Conservation (phyloP, 2,888 invertebrate genomes). For the Campaea margaritaria region DNA sequence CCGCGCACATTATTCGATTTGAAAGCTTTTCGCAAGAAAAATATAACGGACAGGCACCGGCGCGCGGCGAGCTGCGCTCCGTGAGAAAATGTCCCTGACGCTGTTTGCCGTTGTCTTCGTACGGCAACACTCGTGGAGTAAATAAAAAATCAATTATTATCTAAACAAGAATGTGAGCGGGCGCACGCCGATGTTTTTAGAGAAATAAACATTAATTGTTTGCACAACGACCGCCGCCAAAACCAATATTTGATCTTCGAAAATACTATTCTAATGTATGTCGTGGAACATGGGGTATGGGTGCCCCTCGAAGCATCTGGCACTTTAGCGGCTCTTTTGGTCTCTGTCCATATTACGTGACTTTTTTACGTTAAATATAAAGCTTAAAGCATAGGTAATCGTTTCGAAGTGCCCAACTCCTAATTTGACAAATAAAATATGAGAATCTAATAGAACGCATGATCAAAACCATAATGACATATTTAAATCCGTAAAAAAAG, state of each 20-base stretch:
- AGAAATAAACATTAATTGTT: conserved; percentile 83
- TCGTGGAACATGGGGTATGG: conserved; percentile 66
- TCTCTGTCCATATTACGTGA: conserved; percentile 66
- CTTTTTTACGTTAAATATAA: conserved; percentile 47
- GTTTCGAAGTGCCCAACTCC: conserved; percentile 3
- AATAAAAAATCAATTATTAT: conserved; percentile 82
- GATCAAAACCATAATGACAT: background rate
- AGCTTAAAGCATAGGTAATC: conserved; percentile 20
- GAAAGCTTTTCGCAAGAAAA: conserved; percentile 60
- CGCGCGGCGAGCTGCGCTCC: conserved; percentile 44
- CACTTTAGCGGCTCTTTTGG: conserved; percentile 80
- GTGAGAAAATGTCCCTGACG: conserved; percentile 69
- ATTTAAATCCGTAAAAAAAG: background rate
- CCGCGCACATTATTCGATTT: conserved; percentile 42
- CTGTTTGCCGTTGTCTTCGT: conserved; percentile 68
- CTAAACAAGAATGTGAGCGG: conserved; percentile 80
- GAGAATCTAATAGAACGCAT: background rate
- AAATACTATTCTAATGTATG: conserved; percentile 84
- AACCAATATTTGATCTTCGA: conserved; percentile 83
- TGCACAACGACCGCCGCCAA: conserved; percentile 81
- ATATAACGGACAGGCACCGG: conserved; percentile 49
- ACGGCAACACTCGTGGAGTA: conserved; percentile 73
- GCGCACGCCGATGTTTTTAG: conserved; percentile 81
- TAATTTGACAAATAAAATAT: conserved; percentile 1
- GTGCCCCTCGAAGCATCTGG: conserved; percentile 67